A percentile compares a stretch with the other conserved stretches of the same genome.
Evolutionary conservation across 2,113 vertebrate genomes (phyloP).

Genomic region (Phoxinus phoxinus): DNA sequence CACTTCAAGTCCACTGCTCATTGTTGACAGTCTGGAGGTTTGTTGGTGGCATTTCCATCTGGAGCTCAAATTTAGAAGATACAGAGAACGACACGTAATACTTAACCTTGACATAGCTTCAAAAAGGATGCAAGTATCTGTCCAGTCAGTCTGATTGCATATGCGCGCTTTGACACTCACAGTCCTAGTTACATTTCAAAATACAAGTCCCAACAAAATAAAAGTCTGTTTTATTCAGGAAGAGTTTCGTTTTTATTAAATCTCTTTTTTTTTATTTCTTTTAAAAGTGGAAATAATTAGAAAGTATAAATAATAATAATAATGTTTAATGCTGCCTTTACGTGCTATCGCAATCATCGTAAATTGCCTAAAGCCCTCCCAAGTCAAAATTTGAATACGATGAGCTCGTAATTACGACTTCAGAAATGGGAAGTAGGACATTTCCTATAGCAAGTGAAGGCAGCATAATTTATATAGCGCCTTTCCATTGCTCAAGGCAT

Average conservation of each 20-base stretch:
- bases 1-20: constrained; percentile 13
- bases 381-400: no score
- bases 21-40: background rate
- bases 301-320: no score
- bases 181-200: constrained; percentile 29
- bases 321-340: no score
- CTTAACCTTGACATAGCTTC: constrained; percentile 55
- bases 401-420: no score
- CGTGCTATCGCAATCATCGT: no score
- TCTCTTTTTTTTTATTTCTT: background rate
- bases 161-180: background rate
- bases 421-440: no score
- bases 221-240: background rate
- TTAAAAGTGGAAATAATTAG: background rate
- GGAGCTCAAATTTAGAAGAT: constrained; percentile 14
- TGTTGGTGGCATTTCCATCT: constrained; percentile 13
- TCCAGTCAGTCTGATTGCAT: background rate
- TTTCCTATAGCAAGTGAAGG: no score
- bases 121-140: background rate
- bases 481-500: no score
- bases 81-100: constrained; percentile 22
- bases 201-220: constrained; percentile 28
- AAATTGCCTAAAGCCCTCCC: no score
- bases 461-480: no score
- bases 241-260: background rate